Evolutionary conservation across 2,113 vertebrate species (phyloP).

Genomic region (Anthoscopus minutus): DNA sequence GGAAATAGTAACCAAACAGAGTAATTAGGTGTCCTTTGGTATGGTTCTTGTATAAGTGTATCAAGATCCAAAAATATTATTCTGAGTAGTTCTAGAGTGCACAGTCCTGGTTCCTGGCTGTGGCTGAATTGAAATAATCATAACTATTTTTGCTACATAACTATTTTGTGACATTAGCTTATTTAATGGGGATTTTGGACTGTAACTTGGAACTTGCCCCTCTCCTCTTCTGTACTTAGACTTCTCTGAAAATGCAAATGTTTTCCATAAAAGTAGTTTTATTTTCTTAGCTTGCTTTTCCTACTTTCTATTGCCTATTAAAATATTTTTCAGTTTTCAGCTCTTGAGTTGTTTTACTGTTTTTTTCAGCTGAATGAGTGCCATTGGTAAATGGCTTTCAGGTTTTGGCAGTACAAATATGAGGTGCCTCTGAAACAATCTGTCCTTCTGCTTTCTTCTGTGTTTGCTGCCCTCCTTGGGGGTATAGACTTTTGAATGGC

Average conservation of each 20-base stretch:
- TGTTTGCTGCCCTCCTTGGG: neutral
- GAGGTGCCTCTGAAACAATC: neutral
- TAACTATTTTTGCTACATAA: neutral
- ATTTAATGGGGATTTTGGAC: neutral
- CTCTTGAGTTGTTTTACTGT: neutral
- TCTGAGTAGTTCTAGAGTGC: neutral
- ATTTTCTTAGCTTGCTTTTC: neutral
- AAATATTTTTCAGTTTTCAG: neutral
- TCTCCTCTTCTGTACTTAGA: neutral
- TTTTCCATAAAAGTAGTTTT: neutral
- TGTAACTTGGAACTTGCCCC: neutral
- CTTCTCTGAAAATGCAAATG: neutral
- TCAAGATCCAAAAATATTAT: neutral
- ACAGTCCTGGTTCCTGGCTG: rapidly evolving
- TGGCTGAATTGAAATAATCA: neutral
- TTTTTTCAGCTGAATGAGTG: neutral
- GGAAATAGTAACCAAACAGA: neutral
- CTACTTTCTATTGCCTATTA: neutral
- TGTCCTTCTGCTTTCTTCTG: neutral
- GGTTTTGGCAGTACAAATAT: neutral
- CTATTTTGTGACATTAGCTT: neutral
- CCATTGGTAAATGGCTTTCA: neutral
- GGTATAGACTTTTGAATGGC: neutral
- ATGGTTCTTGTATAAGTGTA: neutral
- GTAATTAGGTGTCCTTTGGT: neutral